Evolutionary conservation across 2,113 vertebrate species (phyloP).

Genomic region (Chroicocephalus ridibundus): DNA sequence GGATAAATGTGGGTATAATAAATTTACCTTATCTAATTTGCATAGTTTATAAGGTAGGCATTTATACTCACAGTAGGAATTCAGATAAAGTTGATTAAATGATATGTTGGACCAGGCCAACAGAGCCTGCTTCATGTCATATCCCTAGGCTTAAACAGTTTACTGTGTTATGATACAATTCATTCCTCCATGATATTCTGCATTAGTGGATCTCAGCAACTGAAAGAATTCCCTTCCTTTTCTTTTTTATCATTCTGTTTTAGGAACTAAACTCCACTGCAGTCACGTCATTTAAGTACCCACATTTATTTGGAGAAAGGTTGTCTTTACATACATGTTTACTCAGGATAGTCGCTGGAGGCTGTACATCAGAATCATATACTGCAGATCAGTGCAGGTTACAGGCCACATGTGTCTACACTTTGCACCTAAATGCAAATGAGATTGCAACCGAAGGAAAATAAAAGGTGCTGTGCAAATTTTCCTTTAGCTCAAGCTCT

Average conservation of each 20-base stretch:
- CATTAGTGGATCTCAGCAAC: not conserved
- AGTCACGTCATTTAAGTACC: not conserved
- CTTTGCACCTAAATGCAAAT: not conserved
- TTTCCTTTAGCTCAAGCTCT: not conserved
- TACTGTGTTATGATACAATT: not conserved
- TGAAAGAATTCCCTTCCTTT: not conserved
- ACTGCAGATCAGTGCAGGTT: not conserved
- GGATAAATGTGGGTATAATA: not conserved
- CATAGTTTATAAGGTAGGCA: not conserved
- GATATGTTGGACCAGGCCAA: not conserved
- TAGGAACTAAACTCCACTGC: not conserved
- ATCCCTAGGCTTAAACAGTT: not conserved
- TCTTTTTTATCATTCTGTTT: not conserved
- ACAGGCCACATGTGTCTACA: not conserved
- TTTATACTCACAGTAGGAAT: not conserved
- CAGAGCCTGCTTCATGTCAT: not conserved
- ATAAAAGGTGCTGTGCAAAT: not conserved
- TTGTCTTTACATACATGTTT: rapidly evolving
- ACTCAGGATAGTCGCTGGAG: not conserved
- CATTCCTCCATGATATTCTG: not conserved
- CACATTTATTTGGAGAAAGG: not conserved
- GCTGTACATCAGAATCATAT: not conserved
- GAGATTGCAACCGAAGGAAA: not conserved
- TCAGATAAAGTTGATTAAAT: not conserved
- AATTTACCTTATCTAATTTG: not conserved